Evolutionary conservation across 2,888 invertebrate species (phyloP).

Genomic region (Athetis lepigone): DNA sequence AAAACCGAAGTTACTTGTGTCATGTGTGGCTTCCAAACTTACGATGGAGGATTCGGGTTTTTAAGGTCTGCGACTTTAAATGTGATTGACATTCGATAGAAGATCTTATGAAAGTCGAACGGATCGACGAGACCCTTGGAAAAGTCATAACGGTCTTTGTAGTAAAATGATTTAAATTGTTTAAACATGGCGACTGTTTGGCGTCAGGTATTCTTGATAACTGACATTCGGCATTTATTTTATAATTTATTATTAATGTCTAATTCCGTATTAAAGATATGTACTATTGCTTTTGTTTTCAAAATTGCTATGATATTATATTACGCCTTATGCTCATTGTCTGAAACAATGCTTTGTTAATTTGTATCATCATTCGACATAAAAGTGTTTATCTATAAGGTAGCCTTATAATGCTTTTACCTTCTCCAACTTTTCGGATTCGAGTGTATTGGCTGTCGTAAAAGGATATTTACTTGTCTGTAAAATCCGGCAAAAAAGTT

Average conservation of each 20-base stretch:
- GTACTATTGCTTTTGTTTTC: slow-evolving; percentile 32
- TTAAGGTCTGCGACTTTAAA: slow-evolving; percentile 74
- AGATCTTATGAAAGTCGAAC: slow-evolving; percentile 73
- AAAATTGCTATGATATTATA: not conserved
- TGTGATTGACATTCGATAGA: slow-evolving; percentile 69
- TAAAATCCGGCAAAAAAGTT: no score
- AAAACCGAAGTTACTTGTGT: no score
- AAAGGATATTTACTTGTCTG: no score
- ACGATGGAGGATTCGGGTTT: slow-evolving; percentile 47
- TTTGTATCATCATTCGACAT: no score
- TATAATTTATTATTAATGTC: slow-evolving; percentile 14
- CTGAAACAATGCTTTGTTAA: not conserved
- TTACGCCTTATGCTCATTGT: not conserved
- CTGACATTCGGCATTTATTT: not conserved
- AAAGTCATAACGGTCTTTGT: slow-evolving; percentile 73
- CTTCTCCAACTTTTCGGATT: no score
- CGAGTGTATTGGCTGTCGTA: no score
- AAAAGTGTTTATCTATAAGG: not conserved
- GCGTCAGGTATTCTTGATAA: not conserved
- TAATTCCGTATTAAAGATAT: slow-evolving; percentile 20
- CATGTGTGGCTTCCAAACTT: slow-evolving; percentile 20
- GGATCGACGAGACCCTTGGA: slow-evolving; percentile 72
- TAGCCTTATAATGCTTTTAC: not conserved
- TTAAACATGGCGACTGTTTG: slow-evolving; percentile 55
- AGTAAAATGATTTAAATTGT: slow-evolving; percentile 69